These are phyloP conservation scores for Chromis chromis DNA, from an alignment of 2,797 vertebrate species.

Conservation along the genomic window DNA sequence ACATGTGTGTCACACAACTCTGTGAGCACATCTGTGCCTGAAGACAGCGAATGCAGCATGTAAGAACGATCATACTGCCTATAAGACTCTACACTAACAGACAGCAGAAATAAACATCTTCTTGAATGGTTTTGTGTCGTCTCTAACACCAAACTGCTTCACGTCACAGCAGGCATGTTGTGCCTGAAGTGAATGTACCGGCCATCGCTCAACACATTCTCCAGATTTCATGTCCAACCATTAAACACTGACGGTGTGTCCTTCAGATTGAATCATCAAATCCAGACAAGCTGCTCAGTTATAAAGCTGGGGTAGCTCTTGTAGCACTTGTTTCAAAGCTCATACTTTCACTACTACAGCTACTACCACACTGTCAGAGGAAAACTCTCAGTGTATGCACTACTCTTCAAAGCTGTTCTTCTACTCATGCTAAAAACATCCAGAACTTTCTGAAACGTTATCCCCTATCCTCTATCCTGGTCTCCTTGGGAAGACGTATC, in stretches of 20 bases:
- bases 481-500: conserved; percentile 7
- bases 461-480: conserved; percentile 1
- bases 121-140: background rate
- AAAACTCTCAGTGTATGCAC: background rate
- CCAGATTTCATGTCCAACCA: conserved; percentile 27
- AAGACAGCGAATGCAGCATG: background rate
- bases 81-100: background rate
- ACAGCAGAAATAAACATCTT: background rate
- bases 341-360: conserved; percentile 3
- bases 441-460: conserved; percentile 44
- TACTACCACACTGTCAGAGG: background rate
- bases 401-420: background rate
- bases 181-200: conserved; percentile 8
- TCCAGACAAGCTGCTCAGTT: conserved; percentile 26
- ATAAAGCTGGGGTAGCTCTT: conserved; percentile 8
- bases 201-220: conserved; percentile 32
- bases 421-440: conserved; percentile 35
- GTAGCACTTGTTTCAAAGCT: conserved; percentile 13
- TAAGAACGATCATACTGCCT: conserved; percentile 2
- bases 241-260: conserved; percentile 40
- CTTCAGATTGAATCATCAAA: conserved; percentile 40
- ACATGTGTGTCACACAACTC: background rate
- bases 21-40: background rate
- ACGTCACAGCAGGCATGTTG: conserved; percentile 20
- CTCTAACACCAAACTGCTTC: conserved; percentile 12